Conservation (phyloP, 2,797 vertebrate species). For the Sebastes kiyomatsui region DNA sequence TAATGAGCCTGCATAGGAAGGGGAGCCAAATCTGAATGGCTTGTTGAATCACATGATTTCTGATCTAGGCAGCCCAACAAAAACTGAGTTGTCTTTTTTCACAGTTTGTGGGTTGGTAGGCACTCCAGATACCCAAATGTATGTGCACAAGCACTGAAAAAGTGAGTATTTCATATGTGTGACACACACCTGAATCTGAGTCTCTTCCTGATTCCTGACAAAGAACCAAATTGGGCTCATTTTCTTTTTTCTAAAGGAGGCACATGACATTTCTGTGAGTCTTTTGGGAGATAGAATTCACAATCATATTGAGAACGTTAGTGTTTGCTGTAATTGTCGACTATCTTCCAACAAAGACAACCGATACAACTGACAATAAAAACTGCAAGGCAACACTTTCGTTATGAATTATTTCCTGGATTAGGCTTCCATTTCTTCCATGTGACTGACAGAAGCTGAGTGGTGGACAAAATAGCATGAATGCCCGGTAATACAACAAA, state of each 20-base stretch:
- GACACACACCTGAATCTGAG: background rate
- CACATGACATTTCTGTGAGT: background rate
- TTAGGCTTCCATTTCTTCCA: background rate
- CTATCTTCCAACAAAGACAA: background rate
- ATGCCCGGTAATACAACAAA: background rate
- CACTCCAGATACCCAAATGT: too few relatives aligned
- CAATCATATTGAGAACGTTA: too few relatives aligned
- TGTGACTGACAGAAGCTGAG: background rate
- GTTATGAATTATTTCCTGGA: background rate
- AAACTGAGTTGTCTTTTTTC: too few relatives aligned
- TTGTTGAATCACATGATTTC: too few relatives aligned
- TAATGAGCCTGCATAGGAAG: too few relatives aligned
- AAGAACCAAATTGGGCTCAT: background rate
- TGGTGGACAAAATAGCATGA: background rate
- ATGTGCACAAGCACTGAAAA: too few relatives aligned
- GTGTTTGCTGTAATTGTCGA: background rate
- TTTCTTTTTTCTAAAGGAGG: background rate
- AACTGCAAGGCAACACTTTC: background rate
- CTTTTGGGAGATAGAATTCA: background rate
- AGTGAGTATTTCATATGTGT: background rate
- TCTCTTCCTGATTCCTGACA: background rate
- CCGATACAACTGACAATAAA: background rate
- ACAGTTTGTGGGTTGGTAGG: too few relatives aligned
- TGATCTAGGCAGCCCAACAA: too few relatives aligned
- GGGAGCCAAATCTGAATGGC: too few relatives aligned